Base-by-base conservation (phyloP, 2,797 vertebrate genomes). In the Alcedo quadribrachys region DNA sequence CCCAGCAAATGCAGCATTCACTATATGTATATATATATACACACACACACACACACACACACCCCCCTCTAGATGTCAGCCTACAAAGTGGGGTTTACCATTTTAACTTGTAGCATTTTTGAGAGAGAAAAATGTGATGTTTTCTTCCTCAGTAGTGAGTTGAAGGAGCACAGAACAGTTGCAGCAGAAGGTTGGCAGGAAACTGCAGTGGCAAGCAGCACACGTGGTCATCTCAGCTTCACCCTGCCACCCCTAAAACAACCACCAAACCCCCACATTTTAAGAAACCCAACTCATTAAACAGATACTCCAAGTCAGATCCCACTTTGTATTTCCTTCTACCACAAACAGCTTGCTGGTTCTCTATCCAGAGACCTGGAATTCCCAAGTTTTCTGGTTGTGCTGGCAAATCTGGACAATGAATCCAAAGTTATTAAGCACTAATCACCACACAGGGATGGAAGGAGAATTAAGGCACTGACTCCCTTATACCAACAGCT, bases 391-490 rank as follows among this genome's bases (percentile, higher is more conserved):
- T 81, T 10, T 37, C 57, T 51, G 32, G 27, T 0, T 0, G 58
- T 63, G 25, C 43, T 19, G 3, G 80, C 43, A 81, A 86, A 91
- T 57, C 20, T 76, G 57, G 54, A 80, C 73, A 87, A 81, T 28
- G 76, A 78, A 85, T 79, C 61, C 55, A 28, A 55, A 87, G 73
- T 79, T 32, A 89, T 75, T 68, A 77, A 83, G 77, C 15, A 3
- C 75, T 90, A 54, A 95, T 90, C 89, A 84, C 28, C 82, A 71
- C 51, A 30, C 18, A 24, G 67, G 85, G 60, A 81, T 85, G 62
- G 71, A 71, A 78, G 40, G 11, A 16, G 32, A 89, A 24, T 48
- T 32, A 76, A 84, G 48, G 70, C 63, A 89, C n/a, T 63, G 61
- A 9, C 19, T 89, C 43, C 45, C 28, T 53, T 75, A 3, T 0